Evolutionary conservation across 2,797 vertebrate genomes (phyloP).

Genomic region (Cyprinella venusta): DNA sequence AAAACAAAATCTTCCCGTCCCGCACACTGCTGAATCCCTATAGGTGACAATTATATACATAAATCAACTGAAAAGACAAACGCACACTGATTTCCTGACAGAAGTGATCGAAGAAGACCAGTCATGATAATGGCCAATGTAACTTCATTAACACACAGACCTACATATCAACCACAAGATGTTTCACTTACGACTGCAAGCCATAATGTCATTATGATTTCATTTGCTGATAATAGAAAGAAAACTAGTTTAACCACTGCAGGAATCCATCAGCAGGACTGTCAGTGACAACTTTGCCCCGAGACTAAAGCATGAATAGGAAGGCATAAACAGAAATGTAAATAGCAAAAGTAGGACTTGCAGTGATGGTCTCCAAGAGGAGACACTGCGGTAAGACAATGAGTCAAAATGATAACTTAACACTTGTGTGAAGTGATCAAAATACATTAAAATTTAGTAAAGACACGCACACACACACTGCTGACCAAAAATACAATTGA

Average conservation of each 20-base stretch:
- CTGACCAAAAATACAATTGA: too few relatives aligned
- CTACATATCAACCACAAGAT: not conserved
- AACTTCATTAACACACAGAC: constrained; percentile 8
- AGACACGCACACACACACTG: too few relatives aligned
- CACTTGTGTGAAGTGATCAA: too few relatives aligned
- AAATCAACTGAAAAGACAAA: constrained; percentile 7
- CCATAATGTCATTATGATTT: not conserved
- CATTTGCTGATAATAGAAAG: constrained; percentile 1
- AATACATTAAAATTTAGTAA: too few relatives aligned
- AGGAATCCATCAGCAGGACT: not conserved
- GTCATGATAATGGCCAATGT: not conserved
- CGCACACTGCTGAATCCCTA: not conserved
- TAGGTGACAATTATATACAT: constrained; percentile 11
- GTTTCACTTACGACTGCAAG: not conserved
- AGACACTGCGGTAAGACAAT: not conserved
- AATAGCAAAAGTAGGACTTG: not conserved
- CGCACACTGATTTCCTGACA: not conserved
- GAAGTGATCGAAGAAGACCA: not conserved
- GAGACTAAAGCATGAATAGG: not conserved
- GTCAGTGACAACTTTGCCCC: not conserved
- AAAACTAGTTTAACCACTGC: not conserved
- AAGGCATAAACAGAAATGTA: not conserved
- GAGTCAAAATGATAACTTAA: not conserved
- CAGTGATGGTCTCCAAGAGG: not conserved
- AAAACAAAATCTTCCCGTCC: constrained; percentile 1